Evolutionary conservation across 2,888 invertebrate genomes (phyloP).

Genomic region (Diloba caeruleocephala): DNA sequence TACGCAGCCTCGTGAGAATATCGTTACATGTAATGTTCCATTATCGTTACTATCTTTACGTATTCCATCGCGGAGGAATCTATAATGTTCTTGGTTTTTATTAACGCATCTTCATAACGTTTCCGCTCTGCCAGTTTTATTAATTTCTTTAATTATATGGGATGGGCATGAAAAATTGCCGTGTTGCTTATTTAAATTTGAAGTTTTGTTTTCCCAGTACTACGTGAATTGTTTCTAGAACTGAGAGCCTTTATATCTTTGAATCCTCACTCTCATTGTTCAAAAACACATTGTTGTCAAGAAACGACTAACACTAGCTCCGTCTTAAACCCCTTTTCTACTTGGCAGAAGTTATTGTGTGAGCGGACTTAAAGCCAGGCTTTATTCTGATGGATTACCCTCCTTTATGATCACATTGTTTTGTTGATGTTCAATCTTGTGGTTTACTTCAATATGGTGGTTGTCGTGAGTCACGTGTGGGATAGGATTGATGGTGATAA

Average conservation of each 20-base stretch:
- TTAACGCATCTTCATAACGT: slow-evolving; percentile 13
- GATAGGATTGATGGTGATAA: slow-evolving; percentile 30
- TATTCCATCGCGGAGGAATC: slow-evolving; percentile 17
- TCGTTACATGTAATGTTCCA: slow-evolving; percentile 40
- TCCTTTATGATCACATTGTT: slow-evolving; percentile 41
- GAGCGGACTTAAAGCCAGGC: slow-evolving; percentile 22
- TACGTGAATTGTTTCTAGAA: not conserved
- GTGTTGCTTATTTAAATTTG: not conserved
- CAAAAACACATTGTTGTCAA: slow-evolving; percentile 12
- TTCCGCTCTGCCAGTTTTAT: slow-evolving; percentile 8
- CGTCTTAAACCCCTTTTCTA: slow-evolving; percentile 24
- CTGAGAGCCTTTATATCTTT: not conserved
- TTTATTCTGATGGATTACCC: slow-evolving; percentile 35
- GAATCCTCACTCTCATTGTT: slow-evolving; percentile 4
- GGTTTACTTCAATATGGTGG: slow-evolving; percentile 23
- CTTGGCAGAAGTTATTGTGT: slow-evolving; percentile 21
- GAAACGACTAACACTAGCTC: not conserved
- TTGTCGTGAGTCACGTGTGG: slow-evolving; percentile 12
- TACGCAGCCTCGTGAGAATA: slow-evolving; percentile 54
- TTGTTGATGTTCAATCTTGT: slow-evolving; percentile 47
- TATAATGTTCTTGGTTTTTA: slow-evolving; percentile 13
- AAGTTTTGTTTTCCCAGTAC: not conserved
- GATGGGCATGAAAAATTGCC: not conserved
- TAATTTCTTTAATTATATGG: slow-evolving; percentile 1
- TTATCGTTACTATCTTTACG: slow-evolving; percentile 38